Evolutionary conservation across 2,797 vertebrate genomes (phyloP).

Genomic region (Chaenodraco wilsoni): DNA sequence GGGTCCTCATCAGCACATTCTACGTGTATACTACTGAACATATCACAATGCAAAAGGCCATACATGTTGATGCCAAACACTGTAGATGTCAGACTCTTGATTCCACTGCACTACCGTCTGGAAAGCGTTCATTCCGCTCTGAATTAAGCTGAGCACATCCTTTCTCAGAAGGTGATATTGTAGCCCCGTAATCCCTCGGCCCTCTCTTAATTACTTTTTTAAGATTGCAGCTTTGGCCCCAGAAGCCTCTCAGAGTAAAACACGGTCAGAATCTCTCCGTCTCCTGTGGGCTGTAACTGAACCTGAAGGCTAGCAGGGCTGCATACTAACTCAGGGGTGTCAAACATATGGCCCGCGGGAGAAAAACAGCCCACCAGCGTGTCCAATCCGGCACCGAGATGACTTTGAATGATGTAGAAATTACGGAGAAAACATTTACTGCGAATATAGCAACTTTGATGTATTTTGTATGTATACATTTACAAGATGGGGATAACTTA

Average conservation of each 20-base stretch:
- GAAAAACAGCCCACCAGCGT: too few species aligned
- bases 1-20: not conserved
- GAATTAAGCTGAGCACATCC: slow-evolving; percentile 23
- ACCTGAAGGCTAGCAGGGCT: not conserved
- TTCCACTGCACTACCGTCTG: not conserved
- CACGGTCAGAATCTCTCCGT: slow-evolving; percentile 15
- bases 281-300: slow-evolving; percentile 10
- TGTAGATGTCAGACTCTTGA: not conserved
- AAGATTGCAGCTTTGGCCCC: slow-evolving; percentile 7
- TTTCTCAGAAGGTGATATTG: not conserved
- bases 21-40: not conserved
- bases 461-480: too few species aligned
- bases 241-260: slow-evolving; percentile 6
- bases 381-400: too few species aligned
- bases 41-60: not conserved
- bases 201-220: slow-evolving; percentile 32
- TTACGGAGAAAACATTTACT: too few species aligned
- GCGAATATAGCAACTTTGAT: too few species aligned
- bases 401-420: too few species aligned
- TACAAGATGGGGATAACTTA: too few species aligned
- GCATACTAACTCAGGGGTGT: too few species aligned
- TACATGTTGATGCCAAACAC: not conserved
- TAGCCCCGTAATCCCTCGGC: not conserved
- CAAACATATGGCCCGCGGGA: too few species aligned
- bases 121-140: not conserved